Percentiles rank a stretch among this genome's conserved stretches.
Conservation (phyloP, 1,140 invertebrate species). For the Laupala kohalensis region DNA sequence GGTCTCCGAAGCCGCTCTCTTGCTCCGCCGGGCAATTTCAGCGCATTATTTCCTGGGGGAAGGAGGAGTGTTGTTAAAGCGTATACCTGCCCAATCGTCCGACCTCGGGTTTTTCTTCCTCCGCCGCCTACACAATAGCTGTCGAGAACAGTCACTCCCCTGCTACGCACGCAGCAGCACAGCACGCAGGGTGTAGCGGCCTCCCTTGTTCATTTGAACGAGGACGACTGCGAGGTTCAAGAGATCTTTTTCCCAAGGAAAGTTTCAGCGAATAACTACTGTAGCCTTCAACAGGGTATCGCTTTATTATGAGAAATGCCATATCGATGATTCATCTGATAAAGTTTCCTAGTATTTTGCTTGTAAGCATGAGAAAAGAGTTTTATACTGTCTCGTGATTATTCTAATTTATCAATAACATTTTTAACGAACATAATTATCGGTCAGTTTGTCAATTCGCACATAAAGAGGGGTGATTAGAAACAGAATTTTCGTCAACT, state of each 20-base stretch:
- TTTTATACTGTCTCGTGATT: background rate
- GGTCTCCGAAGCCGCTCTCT: too few species aligned
- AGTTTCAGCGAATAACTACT: background rate
- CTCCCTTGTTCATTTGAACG: background rate
- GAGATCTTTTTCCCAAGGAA: background rate
- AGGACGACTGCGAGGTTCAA: background rate
- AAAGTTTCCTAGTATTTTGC: background rate
- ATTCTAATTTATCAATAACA: background rate
- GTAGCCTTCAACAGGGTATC: background rate
- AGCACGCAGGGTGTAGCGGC: too few species aligned
- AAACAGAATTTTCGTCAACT: too few species aligned
- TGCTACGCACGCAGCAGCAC: background rate
- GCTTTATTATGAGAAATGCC: background rate
- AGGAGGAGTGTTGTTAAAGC: background rate
- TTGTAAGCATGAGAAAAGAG: background rate
- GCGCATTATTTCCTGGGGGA: background rate
- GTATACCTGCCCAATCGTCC: background rate
- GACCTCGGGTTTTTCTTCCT: background rate
- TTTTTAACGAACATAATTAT: background rate
- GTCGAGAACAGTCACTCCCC: background rate
- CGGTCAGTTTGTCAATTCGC: too few species aligned
- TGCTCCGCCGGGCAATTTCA: background rate
- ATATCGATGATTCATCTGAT: background rate
- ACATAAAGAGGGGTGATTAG: too few species aligned
- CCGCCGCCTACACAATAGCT: background rate